Conservation (phyloP, 2,113 vertebrate genomes). For the Scolopax mira region DNA sequence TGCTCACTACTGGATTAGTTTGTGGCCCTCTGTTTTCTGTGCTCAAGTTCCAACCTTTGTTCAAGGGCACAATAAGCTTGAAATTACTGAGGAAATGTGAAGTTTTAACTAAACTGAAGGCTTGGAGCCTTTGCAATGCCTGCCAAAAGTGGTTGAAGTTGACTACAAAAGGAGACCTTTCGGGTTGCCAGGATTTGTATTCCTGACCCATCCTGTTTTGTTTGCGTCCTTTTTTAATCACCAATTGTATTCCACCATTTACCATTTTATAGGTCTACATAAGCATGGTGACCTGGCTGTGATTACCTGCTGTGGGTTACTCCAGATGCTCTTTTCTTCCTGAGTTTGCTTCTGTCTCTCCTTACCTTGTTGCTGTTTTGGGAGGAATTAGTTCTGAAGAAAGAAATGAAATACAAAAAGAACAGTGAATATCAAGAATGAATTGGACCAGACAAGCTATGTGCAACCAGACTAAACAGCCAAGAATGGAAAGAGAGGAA, state of each 20-base stretch:
- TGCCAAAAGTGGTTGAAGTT: neutral
- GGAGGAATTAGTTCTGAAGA: neutral
- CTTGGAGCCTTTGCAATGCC: neutral
- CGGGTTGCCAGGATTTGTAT: neutral
- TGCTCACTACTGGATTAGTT: neutral
- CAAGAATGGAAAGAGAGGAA: neutral
- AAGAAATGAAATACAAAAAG: neutral
- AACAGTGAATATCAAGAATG: neutral
- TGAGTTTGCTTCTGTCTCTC: neutral
- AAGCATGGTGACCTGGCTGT: neutral
- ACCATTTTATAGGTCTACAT: neutral
- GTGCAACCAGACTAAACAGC: neutral
- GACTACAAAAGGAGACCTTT: neutral
- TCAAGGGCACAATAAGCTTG: neutral
- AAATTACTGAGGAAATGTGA: neutral
- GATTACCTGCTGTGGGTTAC: neutral
- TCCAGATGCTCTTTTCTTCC: neutral
- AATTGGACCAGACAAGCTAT: neutral
- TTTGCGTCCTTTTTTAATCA: neutral
- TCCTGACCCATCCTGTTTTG: neutral
- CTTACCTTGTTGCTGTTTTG: neutral
- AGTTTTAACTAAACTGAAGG: neutral
- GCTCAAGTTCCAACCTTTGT: neutral
- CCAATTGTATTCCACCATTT: neutral
- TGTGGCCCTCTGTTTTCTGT: neutral